Base-by-base conservation (phyloP, 2,888 invertebrate genomes). In the Timandra comae region DNA sequence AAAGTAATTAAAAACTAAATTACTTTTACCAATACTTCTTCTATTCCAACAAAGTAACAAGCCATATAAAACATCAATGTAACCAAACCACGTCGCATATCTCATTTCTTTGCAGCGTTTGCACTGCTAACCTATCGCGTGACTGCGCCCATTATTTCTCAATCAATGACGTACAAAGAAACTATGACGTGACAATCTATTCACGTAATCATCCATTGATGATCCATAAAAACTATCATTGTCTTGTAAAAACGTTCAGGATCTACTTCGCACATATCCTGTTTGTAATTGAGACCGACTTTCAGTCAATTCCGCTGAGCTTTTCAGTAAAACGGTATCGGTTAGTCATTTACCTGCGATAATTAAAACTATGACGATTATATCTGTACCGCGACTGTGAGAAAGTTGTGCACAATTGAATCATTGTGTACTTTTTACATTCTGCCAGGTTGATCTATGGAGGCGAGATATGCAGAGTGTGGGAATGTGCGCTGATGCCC, bases 381-480 rank as follows among this genome's bases (percentile, higher is more conserved):
- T 63, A 81, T 80, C 78, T 68, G 52, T 56, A 60, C 59, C 63
- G 63, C 62, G 64, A 68, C 71, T 84, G 84, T 85, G 85, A 84
- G 85, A 85, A 84, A 78, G 76, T 73, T 57, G 62, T 76, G 77
- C 77, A 84, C 84, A 85, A 85, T 84, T 73, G 81, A 65, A 78
- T 77, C 82, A 84, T 84, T 84, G 85, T 84, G 75, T 81, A 59
- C 66, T 72, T 82, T 80, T 84, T 77, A 72, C 66, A 70, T 73
- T 75, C 70, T 69, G 63, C 71, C 71, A 62, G 65, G 67, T 81
- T 82, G 84, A 84, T 84, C 77, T 84, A 85, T 81, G 82, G 74
- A 57, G 72, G 60, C 68, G 63, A 81, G 82, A 85, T 85, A 84
- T 84, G 84, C 84, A 84, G 81, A 84, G 82, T 82, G 84, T 84